Base-by-base conservation (phyloP, 2,888 invertebrate genomes). In the Vandiemenella viatica region DNA sequence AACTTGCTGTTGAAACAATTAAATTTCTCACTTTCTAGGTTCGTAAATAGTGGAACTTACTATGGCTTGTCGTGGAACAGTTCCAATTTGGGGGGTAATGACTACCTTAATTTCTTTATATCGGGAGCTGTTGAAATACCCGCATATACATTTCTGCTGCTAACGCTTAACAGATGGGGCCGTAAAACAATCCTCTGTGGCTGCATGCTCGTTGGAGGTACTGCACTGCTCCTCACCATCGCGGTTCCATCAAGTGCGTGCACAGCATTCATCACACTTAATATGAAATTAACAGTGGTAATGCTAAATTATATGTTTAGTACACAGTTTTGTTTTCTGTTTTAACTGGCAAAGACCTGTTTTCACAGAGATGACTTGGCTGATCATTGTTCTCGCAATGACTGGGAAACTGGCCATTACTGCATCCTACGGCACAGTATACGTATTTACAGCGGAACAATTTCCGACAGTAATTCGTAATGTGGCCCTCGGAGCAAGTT, bases 51-150 rank as follows among this genome's bases (percentile, higher is more conserved):
- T 58, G 79, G 80, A 50, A 79, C 82, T 7, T 86, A 85, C 64
- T 85, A 85, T 59, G 85, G 84, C 0, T 65, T 86, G 6, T 83
- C 83, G 1, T 80, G 84, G 78, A 81, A 79, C 60, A 79, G 82
- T 4, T 78, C 76, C 44, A 78, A 75, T 59, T 71, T 85, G 46
- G 81, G 79, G 6, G 82, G 79, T 21, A 80, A 83, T 62, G 75
- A 76, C 48, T 77, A 79, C 57, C 57, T 83, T n/a, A 85, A 83
- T 64, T 84, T 83, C 61, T 68, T 80, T 4, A 74, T 85, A 55
- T 78, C 80, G 6, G 84, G 83, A 3, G 70, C 77, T n/a, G 80
- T 85, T 1, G 86, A 86, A 67, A 71, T 83, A 52, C 83, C 84
- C 1, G 83, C 80, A 1, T 83, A 82, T 61, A 67, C 71, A 2